Conservation (phyloP, 2,797 vertebrate genomes). For the Toxotes lorentzi region DNA sequence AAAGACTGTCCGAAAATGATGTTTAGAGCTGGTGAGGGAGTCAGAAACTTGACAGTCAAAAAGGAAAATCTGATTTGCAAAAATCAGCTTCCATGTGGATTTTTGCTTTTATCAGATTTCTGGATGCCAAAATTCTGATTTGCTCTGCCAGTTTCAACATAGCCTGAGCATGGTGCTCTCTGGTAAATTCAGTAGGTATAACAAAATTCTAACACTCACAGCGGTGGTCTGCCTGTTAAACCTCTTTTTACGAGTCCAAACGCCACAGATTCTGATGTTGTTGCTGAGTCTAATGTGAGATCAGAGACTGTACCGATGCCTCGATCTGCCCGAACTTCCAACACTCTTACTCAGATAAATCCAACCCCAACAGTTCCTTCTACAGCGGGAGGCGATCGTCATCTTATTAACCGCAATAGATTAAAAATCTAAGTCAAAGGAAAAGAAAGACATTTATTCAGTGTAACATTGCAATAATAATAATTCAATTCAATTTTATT, state of each 20-base stretch:
- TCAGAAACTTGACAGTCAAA: conserved; percentile 27
- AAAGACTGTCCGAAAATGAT: conserved; percentile 23
- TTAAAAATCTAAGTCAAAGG: background rate
- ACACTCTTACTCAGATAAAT: background rate
- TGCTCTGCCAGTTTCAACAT: conserved; percentile 7
- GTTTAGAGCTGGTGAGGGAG: conserved; percentile 1
- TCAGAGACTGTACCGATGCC: too few relatives aligned
- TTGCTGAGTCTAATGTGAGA: background rate
- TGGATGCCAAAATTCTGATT: conserved; percentile 3
- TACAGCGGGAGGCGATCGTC: background rate
- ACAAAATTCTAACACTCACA: background rate
- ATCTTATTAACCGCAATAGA: background rate
- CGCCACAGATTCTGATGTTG: background rate
- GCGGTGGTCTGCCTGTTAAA: background rate
- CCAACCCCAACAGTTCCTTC: background rate
- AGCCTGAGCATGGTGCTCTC: conserved; percentile 6
- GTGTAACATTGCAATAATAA: background rate
- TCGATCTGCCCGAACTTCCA: too few relatives aligned
- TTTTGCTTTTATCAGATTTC: conserved; percentile 29
- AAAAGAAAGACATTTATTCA: background rate
- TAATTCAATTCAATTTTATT: too few relatives aligned
- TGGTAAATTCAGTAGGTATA: conserved; percentile 8
- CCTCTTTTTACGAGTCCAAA: background rate
- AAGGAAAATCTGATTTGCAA: conserved; percentile 1
- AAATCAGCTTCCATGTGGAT: conserved; percentile 7